A percentile compares a stretch with the other conserved stretches of the same genome.
phyloP scores from a whole-genome alignment of 2,888 invertebrate species.

The Dasypolia templi region DNA sequence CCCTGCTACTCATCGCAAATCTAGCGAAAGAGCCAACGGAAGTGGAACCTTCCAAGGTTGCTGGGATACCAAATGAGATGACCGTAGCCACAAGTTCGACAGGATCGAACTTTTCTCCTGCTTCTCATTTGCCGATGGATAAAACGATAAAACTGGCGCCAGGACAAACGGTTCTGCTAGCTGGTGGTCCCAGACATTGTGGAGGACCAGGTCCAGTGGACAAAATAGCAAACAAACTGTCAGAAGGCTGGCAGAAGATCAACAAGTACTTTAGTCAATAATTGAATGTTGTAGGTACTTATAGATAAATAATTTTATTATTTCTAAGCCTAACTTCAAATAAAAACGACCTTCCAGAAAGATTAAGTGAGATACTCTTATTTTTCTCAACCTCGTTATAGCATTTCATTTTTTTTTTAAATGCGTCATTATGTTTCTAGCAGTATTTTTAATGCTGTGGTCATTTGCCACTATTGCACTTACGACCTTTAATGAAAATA shows the following conservation, averaged over 20 bases:
- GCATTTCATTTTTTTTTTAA: too few relatives aligned
- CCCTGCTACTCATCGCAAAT: constrained; percentile 86
- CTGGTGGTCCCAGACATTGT: constrained; percentile 84
- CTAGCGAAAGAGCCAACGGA: constrained; percentile 83
- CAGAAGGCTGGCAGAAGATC: constrained; percentile 88
- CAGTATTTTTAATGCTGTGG: neutral
- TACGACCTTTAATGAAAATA: neutral
- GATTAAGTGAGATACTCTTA: neutral
- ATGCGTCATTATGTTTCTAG: neutral
- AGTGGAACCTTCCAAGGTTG: constrained; percentile 85
- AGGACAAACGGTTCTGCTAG: constrained; percentile 82
- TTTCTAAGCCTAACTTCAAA: neutral
- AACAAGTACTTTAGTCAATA: constrained; percentile 85
- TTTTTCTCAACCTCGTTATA: neutral
- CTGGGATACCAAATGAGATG: constrained; percentile 83
- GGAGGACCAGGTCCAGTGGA: constrained; percentile 88
- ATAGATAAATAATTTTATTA: neutral
- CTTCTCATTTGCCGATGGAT: constrained; percentile 77
- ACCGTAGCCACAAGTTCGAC: constrained; percentile 82
- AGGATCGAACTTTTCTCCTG: constrained; percentile 78
- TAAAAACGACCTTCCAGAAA: neutral
- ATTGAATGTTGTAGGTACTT: neutral
- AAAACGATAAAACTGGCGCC: constrained; percentile 78
- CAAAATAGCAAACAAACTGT: constrained; percentile 85
- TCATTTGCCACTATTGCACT: neutral